Percentiles rank a stretch among this genome's conserved stretches.
These are phyloP conservation scores for Lophochroa leadbeateri DNA, from an alignment of 2,113 vertebrate genomes.

Conservation along the genomic window DNA sequence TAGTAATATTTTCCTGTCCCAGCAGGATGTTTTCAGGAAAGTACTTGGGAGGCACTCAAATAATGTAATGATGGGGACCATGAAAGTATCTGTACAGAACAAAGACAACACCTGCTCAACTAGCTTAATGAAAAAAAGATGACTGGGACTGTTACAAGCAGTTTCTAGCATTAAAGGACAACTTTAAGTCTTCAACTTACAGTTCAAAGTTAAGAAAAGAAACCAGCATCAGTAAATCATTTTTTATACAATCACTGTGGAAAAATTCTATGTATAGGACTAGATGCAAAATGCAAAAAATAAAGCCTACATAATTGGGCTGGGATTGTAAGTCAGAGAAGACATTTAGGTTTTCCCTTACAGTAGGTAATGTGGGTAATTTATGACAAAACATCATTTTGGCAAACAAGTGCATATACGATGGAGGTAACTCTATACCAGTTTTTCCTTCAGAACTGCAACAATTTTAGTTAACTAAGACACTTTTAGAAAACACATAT, in stretches of 20 bases:
- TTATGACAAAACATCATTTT: not conserved
- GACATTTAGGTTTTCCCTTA: not conserved
- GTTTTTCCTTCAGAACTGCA: not conserved
- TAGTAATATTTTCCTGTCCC: constrained; percentile 21
- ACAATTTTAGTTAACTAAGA: not conserved
- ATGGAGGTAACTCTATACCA: not conserved
- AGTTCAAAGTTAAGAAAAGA: not conserved
- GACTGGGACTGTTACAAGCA: not conserved
- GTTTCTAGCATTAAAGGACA: not conserved
- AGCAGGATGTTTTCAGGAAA: constrained; percentile 45
- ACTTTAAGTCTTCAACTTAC: not conserved
- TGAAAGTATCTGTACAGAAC: constrained; percentile 18
- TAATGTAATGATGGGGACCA: not conserved
- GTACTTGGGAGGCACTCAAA: constrained; percentile 2
- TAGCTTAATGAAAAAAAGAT: constrained; percentile 41
- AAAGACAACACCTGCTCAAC: constrained; percentile 41
- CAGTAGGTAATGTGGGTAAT: not conserved
- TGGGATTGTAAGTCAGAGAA: not conserved
- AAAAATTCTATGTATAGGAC: not conserved
- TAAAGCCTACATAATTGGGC: not conserved
- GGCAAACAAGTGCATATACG: not conserved
- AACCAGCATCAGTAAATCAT: not conserved
- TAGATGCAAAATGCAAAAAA: not conserved
- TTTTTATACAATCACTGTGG: not conserved
- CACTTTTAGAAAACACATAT: not conserved